Evolutionary conservation across 2,797 vertebrate species (phyloP).

Genomic region (Cuniculus paca): DNA sequence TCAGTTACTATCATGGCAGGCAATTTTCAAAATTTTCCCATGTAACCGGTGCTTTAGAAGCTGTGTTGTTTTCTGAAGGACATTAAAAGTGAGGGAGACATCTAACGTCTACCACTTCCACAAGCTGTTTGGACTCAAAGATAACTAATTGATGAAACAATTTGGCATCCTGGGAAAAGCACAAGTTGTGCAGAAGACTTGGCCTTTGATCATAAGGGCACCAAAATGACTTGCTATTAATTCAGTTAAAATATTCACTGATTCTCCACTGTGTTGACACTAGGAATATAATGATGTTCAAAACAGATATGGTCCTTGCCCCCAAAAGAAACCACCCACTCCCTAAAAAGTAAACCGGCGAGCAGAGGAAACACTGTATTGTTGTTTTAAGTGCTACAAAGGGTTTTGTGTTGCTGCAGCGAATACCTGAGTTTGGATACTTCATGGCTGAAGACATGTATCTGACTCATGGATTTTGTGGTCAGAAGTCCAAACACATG

Average conservation of each 20-base stretch:
- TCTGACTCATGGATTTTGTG: neutral
- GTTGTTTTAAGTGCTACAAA: neutral
- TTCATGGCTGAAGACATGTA: neutral
- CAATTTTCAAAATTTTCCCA: neutral
- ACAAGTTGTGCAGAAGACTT: neutral
- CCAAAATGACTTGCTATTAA: slow-evolving; percentile 3
- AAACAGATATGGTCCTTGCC: neutral
- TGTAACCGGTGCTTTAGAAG: neutral
- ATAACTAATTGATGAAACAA: neutral
- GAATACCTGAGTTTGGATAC: neutral
- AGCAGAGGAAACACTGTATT: neutral
- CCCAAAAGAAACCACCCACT: neutral
- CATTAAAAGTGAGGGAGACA: neutral
- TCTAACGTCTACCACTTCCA: neutral
- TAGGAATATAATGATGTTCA: neutral
- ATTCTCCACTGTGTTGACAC: neutral
- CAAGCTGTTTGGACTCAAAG: neutral
- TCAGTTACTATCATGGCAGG: neutral
- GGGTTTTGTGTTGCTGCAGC: neutral
- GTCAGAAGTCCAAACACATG: neutral
- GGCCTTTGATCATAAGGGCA: neutral
- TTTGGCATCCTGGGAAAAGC: neutral
- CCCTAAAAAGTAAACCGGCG: neutral
- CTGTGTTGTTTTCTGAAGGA: neutral
- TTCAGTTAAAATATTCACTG: slow-evolving; percentile 1